Base-by-base conservation (phyloP, 2,888 invertebrate genomes). In the Eugnorisma glareosa region DNA sequence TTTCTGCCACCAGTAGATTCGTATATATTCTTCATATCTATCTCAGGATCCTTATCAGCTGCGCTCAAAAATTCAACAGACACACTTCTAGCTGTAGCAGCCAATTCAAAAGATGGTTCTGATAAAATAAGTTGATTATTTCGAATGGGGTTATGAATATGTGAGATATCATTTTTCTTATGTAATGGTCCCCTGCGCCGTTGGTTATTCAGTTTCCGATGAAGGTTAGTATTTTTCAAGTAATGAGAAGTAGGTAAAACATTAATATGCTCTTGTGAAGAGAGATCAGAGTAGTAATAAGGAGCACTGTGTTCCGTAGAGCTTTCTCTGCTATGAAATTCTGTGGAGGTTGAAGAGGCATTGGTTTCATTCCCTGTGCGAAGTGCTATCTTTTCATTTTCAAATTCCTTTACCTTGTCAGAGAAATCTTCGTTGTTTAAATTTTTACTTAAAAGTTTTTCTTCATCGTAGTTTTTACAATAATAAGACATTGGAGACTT, bases 201-300 rank as follows among this genome's bases (percentile, higher is more conserved):
- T 93, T 98, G 98, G 93, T 98, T 98, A 90, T 98, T 98, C 51
- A 98, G 90, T 90, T 97, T 97, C 3, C 97, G 95, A 89, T 96
- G 96, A 75, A 96, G 92, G 87, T 96, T 96, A 84, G 97, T 96
- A 89, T 96, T 97, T 89, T 97, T 97, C 82, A 96, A 91, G 82
- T 92, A 97, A 89, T 96, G 96, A 77, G 95, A 95, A 73, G 95
- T 94, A 73, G 95, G 94, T 67, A 96, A 85, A 73, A 96, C 89
- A 87, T 97, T 96, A 78, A 97, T 95, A 85, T 97, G 96, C 83
- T 97, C 97, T 88, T 97, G 97, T 6, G 97, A 95, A 87, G 96
- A 97, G 70, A 97, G 96, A 93, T 99, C 99, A 0, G 99, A 98
- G 92, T 99, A 99, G 91, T 99, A 99, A 91, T 99, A 99, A 0